Base-by-base conservation (phyloP, 2,797 vertebrate species). In the Staurois parvus region DNA sequence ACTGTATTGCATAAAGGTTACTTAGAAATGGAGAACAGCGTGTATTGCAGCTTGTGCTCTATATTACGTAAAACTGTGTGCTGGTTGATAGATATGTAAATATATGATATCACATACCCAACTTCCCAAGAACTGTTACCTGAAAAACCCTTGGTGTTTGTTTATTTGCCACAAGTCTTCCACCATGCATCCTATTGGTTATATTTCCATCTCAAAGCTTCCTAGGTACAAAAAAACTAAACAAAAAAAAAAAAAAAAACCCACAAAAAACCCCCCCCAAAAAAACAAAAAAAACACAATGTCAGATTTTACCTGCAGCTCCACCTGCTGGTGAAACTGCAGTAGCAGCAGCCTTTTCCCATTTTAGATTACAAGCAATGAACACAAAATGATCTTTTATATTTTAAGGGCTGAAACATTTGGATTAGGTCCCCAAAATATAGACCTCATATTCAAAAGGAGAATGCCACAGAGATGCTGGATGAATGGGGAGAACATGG, bases 1-100 rank as follows among this genome's bases (percentile, higher is more conserved):
- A n/a, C 28, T 80, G 42, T 68, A 83, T 83, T 83, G 81, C 85
- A 87, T 83, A 87, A 48, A 8, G 19, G 19, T 48, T 72, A 6
- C 30, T 21, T 17, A 78, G 45, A 45, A 79, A n/a, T 21, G 21
- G 37, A 85, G 62, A 74, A 52, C 6, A 68, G 4, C 6, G 69
- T 78, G 26, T 86, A 86, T 76, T 73, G 79, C 73, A 82, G 32
- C n/a, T 37, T 83, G 80, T 83, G 69, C 75, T 78, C 56, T 40
- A 52, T 28, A 81, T 37, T 76, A 30, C 34, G 15, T 74, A 80
- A 26, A 48, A 74, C 30, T 28, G 78, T 80, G 72, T 81, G 72
- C 78, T 79, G 42, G 40, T 69, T 26, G 62, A 67, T n/a, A 77
- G n/a, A 40, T 59, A 70, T 28, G 30, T 13, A 76, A 84, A 12